Conservation (phyloP, 2,113 vertebrate species). For the Axis porcinus region DNA sequence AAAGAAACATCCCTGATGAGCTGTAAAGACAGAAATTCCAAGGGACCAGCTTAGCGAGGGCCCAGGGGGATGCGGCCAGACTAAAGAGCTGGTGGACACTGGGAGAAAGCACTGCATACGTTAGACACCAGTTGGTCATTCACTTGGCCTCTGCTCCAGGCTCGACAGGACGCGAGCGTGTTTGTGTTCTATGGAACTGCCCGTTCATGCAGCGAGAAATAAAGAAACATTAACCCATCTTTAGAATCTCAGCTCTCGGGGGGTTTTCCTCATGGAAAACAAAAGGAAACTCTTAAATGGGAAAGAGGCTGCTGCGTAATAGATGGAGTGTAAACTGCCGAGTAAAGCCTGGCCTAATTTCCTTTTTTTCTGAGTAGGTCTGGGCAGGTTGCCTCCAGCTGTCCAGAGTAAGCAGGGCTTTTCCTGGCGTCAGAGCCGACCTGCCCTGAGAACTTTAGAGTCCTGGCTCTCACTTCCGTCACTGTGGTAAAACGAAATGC, state of each 20-base stretch:
- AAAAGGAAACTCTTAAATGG: slow-evolving; percentile 39
- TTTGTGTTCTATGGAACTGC: background rate
- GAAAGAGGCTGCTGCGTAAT: background rate
- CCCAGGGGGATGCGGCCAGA: background rate
- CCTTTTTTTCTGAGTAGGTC: background rate
- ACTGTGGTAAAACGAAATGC: background rate
- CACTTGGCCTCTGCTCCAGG: background rate
- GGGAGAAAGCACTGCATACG: background rate
- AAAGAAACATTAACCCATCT: slow-evolving; percentile 36
- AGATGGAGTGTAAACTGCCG: background rate
- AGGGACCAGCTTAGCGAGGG: background rate
- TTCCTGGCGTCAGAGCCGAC: background rate
- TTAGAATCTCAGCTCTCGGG: background rate
- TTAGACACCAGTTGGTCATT: background rate
- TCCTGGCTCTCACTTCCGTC: background rate
- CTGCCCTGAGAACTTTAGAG: background rate
- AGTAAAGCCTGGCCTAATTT: background rate
- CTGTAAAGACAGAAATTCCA: background rate
- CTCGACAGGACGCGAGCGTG: background rate
- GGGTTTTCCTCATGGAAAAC: slow-evolving; percentile 4
- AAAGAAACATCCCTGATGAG: background rate
- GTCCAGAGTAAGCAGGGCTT: background rate
- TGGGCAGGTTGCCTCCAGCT: background rate
- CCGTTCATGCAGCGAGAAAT: background rate
- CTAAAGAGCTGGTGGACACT: background rate